Base-by-base conservation (phyloP, 1,140 invertebrate genomes). In the Fopius arisanus region DNA sequence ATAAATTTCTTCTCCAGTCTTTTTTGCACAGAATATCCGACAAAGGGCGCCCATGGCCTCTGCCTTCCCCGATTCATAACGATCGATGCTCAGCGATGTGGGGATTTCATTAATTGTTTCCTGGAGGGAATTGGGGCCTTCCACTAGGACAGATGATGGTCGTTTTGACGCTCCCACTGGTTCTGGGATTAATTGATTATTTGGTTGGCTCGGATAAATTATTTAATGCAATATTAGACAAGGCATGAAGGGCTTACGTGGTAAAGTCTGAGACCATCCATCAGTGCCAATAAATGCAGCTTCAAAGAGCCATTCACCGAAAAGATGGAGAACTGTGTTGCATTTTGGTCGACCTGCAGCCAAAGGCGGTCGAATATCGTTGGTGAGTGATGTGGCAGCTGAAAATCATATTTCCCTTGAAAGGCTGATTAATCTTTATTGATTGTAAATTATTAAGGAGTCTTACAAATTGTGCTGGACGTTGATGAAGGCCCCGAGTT, bases 221-320 rank as follows among this genome's bases (percentile, higher is more conserved):
- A n/a, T n/a, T n/a, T n/a, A n/a, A n/a, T n/a, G n/a, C n/a, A n/a
- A n/a, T n/a, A n/a, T n/a, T n/a, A n/a, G n/a, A n/a, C n/a, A n/a
- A 48, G 4, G n/a, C 43, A 9, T 3, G 6, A 9, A 48, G 9
- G 43, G 78, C 81, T 84, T 78, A 90, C 89, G 90, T 75, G 89
- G 89, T 73, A 89, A 87, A 77, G 87, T 89, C 78, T 90, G 88
- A 0, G 88, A 84, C 88, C 91, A 90, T 63, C 89, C 89, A 70
- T 92, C 91, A 48, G 91, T 92, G 54, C 95, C 96, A 75, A 97
- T 94, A 79, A 97, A 92, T 23, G 96, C 94, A 28, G 97, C 96
- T 86, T 99, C 97, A 86, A 98, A 98, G 33, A 99, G 88, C 97
- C 97, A 99, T 82, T 96, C 94, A 12, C 97, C 97, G 88, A 98